These are phyloP conservation scores for Crotalus tigris DNA, from an alignment of 2,113 vertebrate genomes.

Conservation along the genomic window DNA sequence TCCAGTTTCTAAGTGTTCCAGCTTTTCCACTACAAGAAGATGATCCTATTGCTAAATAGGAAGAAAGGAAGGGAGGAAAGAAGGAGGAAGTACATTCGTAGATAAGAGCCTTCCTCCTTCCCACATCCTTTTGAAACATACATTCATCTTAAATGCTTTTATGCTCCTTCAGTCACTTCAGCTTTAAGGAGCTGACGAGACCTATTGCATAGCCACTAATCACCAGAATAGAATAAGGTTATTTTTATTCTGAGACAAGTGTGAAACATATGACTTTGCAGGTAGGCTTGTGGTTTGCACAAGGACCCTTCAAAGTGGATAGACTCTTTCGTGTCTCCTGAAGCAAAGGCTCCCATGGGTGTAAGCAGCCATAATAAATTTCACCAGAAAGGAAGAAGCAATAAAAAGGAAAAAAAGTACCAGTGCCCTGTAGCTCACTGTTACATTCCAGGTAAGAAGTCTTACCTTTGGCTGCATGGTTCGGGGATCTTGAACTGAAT, in stretches of 20 bases:
- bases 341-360: neutral
- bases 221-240: neutral
- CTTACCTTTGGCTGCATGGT: slow-evolving; percentile 89
- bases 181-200: neutral
- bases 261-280: neutral
- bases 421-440: fast-evolving
- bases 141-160: neutral
- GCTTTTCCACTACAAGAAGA: neutral
- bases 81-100: neutral
- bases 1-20: neutral
- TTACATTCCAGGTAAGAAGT: neutral
- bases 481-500: slow-evolving; percentile 84
- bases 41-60: neutral
- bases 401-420: neutral
- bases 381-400: neutral
- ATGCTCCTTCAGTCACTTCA: neutral
- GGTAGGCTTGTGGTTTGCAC: neutral
- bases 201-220: neutral
- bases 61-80: neutral
- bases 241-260: neutral
- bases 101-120: neutral
- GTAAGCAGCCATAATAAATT: neutral
- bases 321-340: neutral
- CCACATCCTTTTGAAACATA: neutral
- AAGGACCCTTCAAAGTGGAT: too few species aligned